Evolutionary conservation across 2,113 vertebrate species (phyloP).

Genomic region (Hippoglossus stenolepis): DNA sequence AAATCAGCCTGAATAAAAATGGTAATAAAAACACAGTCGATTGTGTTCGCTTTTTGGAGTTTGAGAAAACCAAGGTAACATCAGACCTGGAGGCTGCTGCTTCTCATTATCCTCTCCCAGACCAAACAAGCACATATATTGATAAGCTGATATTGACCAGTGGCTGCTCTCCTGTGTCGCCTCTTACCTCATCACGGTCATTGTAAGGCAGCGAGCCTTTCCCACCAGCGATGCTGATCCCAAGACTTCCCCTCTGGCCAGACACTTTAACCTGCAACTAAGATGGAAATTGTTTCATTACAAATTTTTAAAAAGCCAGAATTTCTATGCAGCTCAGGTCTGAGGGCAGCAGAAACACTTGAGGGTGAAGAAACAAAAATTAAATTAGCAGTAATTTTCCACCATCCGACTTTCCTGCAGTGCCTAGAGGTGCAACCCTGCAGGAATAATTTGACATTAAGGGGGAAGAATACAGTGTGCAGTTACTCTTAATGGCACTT

Average conservation of each 20-base stretch:
- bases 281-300: slow-evolving; percentile 33
- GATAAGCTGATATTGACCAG: background rate
- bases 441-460: slow-evolving; percentile 14
- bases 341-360: background rate
- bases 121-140: background rate
- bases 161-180: background rate
- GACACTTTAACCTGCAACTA: slow-evolving; percentile 87
- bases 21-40: background rate
- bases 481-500: slow-evolving; percentile 81
- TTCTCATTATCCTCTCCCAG: background rate
- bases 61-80: too few species aligned
- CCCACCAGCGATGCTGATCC: slow-evolving; percentile 90
- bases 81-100: background rate
- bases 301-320: background rate
- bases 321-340: background rate
- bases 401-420: background rate
- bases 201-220: slow-evolving; percentile 87
- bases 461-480: background rate
- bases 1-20: background rate
- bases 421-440: background rate
- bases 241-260: slow-evolving; percentile 85
- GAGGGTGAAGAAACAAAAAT: background rate
- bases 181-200: slow-evolving; percentile 86
- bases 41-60: background rate
- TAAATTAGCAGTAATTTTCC: background rate